Evolutionary conservation across 2,113 vertebrate genomes (phyloP), one percentile per base, ranked within the genome.

Genomic region (Steatornis caripensis): DNA sequence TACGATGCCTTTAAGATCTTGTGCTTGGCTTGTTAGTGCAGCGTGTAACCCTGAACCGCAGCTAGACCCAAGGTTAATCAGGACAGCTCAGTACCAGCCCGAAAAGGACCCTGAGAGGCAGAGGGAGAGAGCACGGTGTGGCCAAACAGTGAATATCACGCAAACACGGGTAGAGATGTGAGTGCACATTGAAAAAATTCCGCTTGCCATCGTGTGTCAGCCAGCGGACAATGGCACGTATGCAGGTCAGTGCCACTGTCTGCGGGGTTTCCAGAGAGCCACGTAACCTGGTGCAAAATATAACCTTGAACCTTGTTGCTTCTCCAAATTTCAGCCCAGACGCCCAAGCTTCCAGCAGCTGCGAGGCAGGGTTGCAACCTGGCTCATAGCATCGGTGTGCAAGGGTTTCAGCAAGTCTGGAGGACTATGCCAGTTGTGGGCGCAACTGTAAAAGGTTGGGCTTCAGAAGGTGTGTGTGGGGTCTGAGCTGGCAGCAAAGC

Each of bases 101-200:
- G 57, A 70, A 18, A 54, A 82, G 68, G 37, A 69, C 19, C 49
- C 49, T 29, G n/a, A 39, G 41, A 45, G 46, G n/a, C 36, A 65
- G 46, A 26, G 1, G 65, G 22, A 3, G 71, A 46, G 87, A 68
- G 61, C 41, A 11, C 1, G 7, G 1, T 12, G 48, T 48, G 82
- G 34, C 32, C 48, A 51, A 58, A 37, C 60, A 48, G 62, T 0
- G 37, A 34, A 15, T 8, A 18, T 39, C 18, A 2, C 41, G 55
- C 53, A n/a, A n/a, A 45, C 12, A 3, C 0, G 36, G 39, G 17
- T 5, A 10, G 23, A 8, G 26, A 18, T 1, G 7, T 29, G 21
- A 10, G 34, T 18, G 7, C 21, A 5, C 6, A 4, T 1, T 27
- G 64, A 45, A 57, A 60, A 60, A 18, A 13, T 11, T 36, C 12